phyloP scores from a whole-genome alignment of 1,140 invertebrate genomes.

The Lordiphosa stackelbergi region DNA sequence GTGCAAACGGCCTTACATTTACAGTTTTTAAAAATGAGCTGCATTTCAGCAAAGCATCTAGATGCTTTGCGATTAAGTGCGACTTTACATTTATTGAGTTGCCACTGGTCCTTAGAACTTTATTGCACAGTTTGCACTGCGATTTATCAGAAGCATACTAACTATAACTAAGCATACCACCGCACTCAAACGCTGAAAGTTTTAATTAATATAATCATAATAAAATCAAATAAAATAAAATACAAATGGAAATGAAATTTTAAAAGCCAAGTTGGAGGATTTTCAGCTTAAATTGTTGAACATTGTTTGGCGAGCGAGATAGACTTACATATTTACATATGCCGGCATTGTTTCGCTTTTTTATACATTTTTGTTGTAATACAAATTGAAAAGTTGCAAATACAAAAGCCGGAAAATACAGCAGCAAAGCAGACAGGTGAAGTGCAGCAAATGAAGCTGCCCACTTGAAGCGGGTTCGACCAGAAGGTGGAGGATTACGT shows the following conservation, averaged over 20 bases:
- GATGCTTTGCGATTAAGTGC: no score
- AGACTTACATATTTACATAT: constrained; percentile 21
- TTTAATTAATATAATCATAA: not conserved
- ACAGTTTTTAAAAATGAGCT: no score
- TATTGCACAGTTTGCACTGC: no score
- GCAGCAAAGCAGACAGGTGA: constrained; percentile 29
- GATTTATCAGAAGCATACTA: no score
- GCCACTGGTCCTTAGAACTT: no score
- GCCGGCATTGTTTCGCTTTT: constrained; percentile 37
- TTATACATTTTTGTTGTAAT: constrained; percentile 17
- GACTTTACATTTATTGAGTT: no score
- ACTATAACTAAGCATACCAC: no score
- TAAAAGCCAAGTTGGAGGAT: not conserved
- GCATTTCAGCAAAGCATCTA: no score
- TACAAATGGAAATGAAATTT: constrained; percentile 4
- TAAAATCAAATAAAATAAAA: no score
- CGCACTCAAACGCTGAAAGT: not conserved
- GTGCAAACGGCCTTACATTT: no score
- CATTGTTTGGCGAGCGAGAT: constrained; percentile 1
- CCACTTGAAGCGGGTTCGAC: not conserved
- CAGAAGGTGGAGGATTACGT: constrained; percentile 12
- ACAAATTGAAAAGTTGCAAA: constrained; percentile 59
- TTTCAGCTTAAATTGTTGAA: constrained; percentile 22
- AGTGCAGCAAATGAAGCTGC: constrained; percentile 11
- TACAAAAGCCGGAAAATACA: constrained; percentile 25